Evolutionary conservation across 2,888 invertebrate genomes (phyloP), one percentile per base, ranked within the genome.

Genomic region (Epinotia ramella): DNA sequence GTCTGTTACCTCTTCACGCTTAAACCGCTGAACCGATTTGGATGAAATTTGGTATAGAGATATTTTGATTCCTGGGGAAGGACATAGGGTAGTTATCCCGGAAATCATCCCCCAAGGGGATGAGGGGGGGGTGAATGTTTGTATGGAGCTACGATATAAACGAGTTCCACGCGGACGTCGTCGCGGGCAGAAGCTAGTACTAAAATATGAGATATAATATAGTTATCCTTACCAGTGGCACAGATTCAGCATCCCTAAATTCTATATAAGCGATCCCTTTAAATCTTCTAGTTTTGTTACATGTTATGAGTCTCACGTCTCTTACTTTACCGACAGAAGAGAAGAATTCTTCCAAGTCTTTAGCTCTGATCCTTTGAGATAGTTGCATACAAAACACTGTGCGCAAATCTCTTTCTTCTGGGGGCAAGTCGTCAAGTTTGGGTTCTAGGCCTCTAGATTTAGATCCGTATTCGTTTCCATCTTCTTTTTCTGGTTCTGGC

Each of bases 221-320:
- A n/a, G 56, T n/a, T 9, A 53, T 72, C 16, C 96, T 96, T 91
- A 98, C 98, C 95, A 99, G 94, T 77, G 99, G 97, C 11, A 99
- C 99, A 79, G 99, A 98, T 93, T 99, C 99, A 0, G 99, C 98
- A 94, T 99, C 99, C 91, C 97, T 97, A 89, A 99, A 99, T 93
- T 99, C 99, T 77, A 99, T 98, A 88, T 99, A 99, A n/a, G 99
- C 98, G 84, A 99, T 99, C 64, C 99, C 99, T 93, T 99, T 99
- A 86, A 99, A 99, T 81, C 99, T 95, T 86, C 99, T 96, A 0
- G 99, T 99, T 92, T 99, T 99, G 92, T 99, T 99, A 92, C 99
- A 99, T 74, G 99, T 99, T 76, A 99, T 99, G 82, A 99, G 96
- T 84, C 99, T 96, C 24, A 99, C 99, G 95, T 99, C 99, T 82